Base-by-base conservation (phyloP, 2,888 invertebrate genomes). In the Eilema griseolum region DNA sequence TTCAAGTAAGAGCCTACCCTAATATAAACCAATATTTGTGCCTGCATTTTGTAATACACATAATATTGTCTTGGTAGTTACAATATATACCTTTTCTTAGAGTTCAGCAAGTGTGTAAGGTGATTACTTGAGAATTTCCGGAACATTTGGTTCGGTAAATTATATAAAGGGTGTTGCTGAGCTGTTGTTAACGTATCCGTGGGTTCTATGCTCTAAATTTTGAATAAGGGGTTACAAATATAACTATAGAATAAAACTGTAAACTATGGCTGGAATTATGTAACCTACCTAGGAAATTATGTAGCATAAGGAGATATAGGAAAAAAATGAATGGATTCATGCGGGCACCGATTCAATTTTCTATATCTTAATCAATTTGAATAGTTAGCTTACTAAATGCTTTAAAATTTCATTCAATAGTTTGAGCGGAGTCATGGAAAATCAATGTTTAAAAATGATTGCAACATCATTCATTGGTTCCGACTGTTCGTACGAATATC, bases 41-140 rank as follows among this genome's bases (percentile, higher is more conserved):
- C 14, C 26, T 24, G 57, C 57, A n/a, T 24, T 23, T n/a, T 10
- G 57, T 23, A n/a, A 52, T 52, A 14, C 26, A 59, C 24, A 23
- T 59, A 59, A 12, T n/a, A 59, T 59, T n/a, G n/a, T n/a, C 12
- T 57, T 11, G 4, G 12, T 57, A 12, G 1, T 0, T 59, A 26
- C 14, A 24, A 26, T 24, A 59, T 24, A 57, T 24, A 59, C 23
- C 23, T 59, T 59, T 26, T 24, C 57, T 52, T 52, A 14, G 14
- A 59, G 14, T 24, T 52, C 31, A 69, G n/a, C 59, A 16, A 63
- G 23, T 41, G 16, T 14, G 31, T 52, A 41, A 46, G 26, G 28
- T 59, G 57, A 68, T 23, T n/a, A 23, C 57, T 69, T 64, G 23
- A 59, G 37, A 41, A 52, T 57, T 69, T 69, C 69, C 69, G 59